Evolutionary conservation across 2,888 invertebrate species (phyloP), one percentile per base, ranked within the genome.

Genomic region (Laspeyria flexula): DNA sequence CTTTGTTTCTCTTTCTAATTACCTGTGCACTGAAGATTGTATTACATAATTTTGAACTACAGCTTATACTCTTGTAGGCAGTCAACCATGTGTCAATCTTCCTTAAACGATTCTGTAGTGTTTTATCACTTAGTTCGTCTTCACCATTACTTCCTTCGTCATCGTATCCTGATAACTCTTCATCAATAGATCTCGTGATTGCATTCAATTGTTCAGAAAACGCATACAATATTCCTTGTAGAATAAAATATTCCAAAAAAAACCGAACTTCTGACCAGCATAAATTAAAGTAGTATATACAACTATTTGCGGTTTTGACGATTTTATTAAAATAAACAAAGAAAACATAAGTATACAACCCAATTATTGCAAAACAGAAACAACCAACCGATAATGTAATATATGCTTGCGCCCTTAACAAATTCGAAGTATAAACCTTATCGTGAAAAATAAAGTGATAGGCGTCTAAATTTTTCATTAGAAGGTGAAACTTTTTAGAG

Each of bases 11-110:
- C n/a, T n/a, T n/a, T n/a, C n/a, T 11, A 81, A 21, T 43, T 58
- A 77, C 80, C 71, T 80, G 77, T 9, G 62, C 15, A 21, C 70
- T 65, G 41, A 78, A 79, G 15, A 75, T 65, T 1, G 41, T 5
- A 40, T 73, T 76, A 37, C 61, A 74, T 23, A 76, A 27, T 16
- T 66, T 61, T 7, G 71, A 67, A 44, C 60, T 70, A 16, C 68
- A 58, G n/a, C 63, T 61, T 7, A 77, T 49, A 45, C 61, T 73
- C 3, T 55, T 63, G 25, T 79, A 81, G 0, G 74, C 69, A 10
- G 50, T 48, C 7, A 63, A 63, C 78, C 78, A 79, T 50, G 65
- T 64, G 27, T 79, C 60, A 23, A 77, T 45, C 9, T 60, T 58
- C 13, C 55, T 35, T 6, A 47, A 5, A 37, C 21, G 12, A 43